These are phyloP conservation scores for Sciurus vulgaris DNA, from an alignment of 2,797 vertebrate species.

Conservation along the genomic window DNA sequence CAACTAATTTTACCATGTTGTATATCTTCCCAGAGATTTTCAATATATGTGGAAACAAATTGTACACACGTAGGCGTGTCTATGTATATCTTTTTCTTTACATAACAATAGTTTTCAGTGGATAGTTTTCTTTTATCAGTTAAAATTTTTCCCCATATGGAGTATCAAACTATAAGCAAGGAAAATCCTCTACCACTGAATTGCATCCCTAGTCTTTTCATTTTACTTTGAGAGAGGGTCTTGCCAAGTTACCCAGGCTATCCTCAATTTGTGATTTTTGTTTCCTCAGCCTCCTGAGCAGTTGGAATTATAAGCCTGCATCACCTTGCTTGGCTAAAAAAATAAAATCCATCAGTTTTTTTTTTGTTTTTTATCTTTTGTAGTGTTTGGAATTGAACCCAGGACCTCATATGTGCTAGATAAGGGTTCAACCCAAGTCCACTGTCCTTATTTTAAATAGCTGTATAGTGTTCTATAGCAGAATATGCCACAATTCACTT, in stretches of 20 bases:
- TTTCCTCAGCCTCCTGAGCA: no score
- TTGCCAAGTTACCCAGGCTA: no score
- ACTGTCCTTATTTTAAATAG: not conserved
- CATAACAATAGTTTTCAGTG: not conserved
- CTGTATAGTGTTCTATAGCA: not conserved
- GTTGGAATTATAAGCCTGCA: no score
- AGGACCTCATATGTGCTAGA: no score
- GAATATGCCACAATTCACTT: not conserved
- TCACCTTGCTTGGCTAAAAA: not conserved
- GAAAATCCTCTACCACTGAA: no score
- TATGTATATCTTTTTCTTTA: not conserved
- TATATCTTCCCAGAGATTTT: not conserved
- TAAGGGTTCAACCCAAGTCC: no score
- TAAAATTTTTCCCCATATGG: not conserved
- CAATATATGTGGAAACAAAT: not conserved
- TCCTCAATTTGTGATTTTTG: no score
- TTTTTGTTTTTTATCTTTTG: no score
- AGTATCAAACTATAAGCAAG: no score
- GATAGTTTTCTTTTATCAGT: not conserved
- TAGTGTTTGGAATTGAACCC: no score
- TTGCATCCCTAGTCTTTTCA: no score
- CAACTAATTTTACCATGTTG: not conserved
- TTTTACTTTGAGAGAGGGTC: no score
- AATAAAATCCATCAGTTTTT: not conserved
- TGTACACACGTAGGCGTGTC: not conserved